A percentile compares a stretch with the other conserved stretches of the same genome.
Conservation (phyloP, 2,113 vertebrate genomes). For the Clupea harengus region DNA sequence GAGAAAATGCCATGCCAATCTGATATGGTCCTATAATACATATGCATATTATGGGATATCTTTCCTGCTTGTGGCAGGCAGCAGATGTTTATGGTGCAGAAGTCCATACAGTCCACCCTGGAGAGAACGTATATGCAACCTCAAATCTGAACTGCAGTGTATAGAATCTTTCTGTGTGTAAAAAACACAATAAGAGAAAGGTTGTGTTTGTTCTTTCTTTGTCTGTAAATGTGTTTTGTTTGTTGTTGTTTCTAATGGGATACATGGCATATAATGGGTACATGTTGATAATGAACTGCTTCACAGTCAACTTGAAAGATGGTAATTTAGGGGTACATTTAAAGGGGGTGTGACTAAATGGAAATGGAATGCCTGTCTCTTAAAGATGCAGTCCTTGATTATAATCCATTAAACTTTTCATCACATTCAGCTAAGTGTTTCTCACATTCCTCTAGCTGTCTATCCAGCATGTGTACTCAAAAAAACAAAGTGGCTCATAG, state of each 20-base stretch:
- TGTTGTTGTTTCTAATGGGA: not conserved
- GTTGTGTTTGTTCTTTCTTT: not conserved
- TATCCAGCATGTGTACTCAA: not conserved
- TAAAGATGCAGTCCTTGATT: no score
- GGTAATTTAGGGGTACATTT: not conserved
- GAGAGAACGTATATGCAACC: no score
- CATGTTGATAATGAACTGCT: not conserved
- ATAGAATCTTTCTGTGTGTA: no score
- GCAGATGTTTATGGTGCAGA: not conserved
- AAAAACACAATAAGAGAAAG: no score
- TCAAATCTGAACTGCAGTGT: no score
- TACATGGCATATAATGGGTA: not conserved
- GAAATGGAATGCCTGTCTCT: not conserved
- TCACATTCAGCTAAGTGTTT: no score
- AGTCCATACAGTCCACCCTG: no score
- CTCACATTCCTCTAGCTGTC: no score
- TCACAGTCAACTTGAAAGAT: not conserved
- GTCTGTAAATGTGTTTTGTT: not conserved
- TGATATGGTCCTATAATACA: not conserved
- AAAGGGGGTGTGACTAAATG: not conserved
- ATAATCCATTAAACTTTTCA: no score
- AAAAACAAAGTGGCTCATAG: not conserved
- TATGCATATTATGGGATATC: not conserved
- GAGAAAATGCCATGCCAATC: not conserved
- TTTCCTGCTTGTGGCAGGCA: not conserved